phyloP scores from a whole-genome alignment of 2,888 invertebrate species.

The Nomada lathburiana region DNA sequence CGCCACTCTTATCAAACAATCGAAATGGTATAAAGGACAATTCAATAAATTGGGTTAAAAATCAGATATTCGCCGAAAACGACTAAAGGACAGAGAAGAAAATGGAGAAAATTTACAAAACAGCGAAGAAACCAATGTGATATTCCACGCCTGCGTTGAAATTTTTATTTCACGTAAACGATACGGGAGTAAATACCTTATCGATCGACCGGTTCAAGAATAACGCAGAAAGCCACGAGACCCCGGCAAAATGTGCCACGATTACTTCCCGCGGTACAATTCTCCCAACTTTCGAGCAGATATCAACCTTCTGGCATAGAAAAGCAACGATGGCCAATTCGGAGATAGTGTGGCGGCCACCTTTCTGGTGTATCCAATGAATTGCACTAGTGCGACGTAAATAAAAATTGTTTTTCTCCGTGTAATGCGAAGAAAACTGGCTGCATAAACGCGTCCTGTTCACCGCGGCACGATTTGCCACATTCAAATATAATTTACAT shows the following conservation, averaged over 20 bases:
- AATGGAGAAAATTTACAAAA: not conserved
- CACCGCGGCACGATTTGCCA: conserved; percentile 8
- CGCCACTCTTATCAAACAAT: too few species aligned
- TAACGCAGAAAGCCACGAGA: conserved; percentile 29
- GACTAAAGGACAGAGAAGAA: not conserved
- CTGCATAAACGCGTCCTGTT: conserved; percentile 20
- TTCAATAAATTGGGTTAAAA: too few species aligned
- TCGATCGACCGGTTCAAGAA: conserved; percentile 55
- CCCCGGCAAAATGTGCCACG: conserved; percentile 13
- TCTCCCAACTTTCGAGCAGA: not conserved
- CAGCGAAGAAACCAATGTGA: conserved; percentile 40
- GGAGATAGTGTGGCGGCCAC: not conserved
- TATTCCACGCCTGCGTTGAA: conserved; percentile 53
- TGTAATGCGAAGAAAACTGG: not conserved
- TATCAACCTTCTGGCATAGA: not conserved
- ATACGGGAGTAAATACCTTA: conserved; percentile 58
- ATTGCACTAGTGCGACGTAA: not conserved
- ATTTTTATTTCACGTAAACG: conserved; percentile 56
- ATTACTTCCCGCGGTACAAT: conserved; percentile 21
- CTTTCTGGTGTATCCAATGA: not conserved
- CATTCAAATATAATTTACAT: conserved; percentile 34
- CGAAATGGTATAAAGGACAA: not conserved
- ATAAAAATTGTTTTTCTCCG: not conserved
- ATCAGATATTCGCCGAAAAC: too few species aligned
- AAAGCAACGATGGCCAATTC: not conserved